Base-by-base conservation (phyloP, 2,888 invertebrate species). In the Spodoptera littoralis region DNA sequence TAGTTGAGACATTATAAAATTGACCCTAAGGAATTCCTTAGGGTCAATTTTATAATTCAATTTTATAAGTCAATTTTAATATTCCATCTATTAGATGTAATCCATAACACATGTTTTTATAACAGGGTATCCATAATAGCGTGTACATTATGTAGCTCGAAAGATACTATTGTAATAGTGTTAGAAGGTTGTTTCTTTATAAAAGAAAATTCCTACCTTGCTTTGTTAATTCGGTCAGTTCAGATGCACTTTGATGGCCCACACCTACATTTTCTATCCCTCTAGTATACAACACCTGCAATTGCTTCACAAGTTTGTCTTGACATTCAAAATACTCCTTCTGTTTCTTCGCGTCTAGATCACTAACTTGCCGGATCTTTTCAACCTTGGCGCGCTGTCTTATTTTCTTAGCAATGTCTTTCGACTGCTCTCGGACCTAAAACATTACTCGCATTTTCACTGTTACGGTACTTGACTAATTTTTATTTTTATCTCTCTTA, bases 391-490 rank as follows among this genome's bases (percentile, higher is more conserved):
- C 90, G 67, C 93, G 92, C 80, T 92, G 90, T 72, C 95, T 84
- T 73, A 95, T 88, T 84, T 91, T 92, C 81, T 92, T 93, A 12
- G 95, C 95, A 57, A 95, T 92, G 60, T 93, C 93, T 86, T 94
- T 95, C 52, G 95, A 95, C 78, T 95, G 95, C 85, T 95, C 95
- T 70, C 95, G 90, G 77, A 95, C 95, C 95, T 95, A 89, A 82
- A 90, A 87, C 76, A 53, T 63, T 54, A 72, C 56, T 63, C 44
- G 64, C 56, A 41, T 59, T 65, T 68, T 72, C 76, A 62, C 30
- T 60, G 60, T 69, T 62, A 55, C 48, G 52, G 51, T 48, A 79
- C 74, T 79, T 69, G 62, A 57, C 36, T 6, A 74, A 60, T 70
- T 75, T 76, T 65, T 50, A 36, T 46, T 43, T 65, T 51, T 53